A percentile compares a stretch with the other conserved stretches of the same genome.
Evolutionary conservation across 2,797 vertebrate genomes (phyloP).

Genomic region (Sebastes trivittatus): DNA sequence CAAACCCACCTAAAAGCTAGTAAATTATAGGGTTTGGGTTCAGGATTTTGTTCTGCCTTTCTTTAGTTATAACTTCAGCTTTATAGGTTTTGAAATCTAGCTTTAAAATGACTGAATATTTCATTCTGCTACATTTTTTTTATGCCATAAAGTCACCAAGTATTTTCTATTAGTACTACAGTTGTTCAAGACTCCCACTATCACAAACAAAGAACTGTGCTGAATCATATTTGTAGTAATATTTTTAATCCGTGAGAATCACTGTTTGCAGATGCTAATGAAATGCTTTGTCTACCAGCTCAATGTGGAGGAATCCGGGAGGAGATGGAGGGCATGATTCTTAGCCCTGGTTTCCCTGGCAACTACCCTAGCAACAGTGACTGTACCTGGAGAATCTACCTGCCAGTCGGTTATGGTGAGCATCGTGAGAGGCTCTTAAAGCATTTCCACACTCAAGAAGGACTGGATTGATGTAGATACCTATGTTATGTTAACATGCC

Average conservation of each 20-base stretch:
- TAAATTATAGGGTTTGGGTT: background rate
- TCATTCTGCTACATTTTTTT: background rate
- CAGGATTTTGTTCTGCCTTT: background rate
- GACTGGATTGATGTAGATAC: background rate
- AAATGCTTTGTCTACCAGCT: constrained; percentile 76
- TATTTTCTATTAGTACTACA: background rate
- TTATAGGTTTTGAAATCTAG: background rate
- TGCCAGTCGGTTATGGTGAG: constrained; percentile 97
- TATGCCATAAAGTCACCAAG: background rate
- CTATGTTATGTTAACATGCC: background rate
- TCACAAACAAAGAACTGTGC: background rate
- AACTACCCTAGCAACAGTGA: constrained; percentile 99
- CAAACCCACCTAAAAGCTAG: background rate
- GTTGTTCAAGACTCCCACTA: background rate
- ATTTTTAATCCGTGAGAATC: constrained; percentile 8
- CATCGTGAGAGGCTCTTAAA: constrained; percentile 5
- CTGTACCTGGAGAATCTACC: constrained; percentile 95
- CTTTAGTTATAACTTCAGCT: background rate
- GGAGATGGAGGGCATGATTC: constrained; percentile 96
- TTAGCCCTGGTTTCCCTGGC: constrained; percentile 97
- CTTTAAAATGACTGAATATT: background rate
- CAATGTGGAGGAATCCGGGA: constrained; percentile 94
- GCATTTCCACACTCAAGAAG: constrained; percentile 9
- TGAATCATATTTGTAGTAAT: background rate
- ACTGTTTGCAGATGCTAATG: constrained; percentile 33